These are phyloP conservation scores for Ceramica pisi DNA, from an alignment of 2,888 invertebrate species.

Conservation along the genomic window DNA sequence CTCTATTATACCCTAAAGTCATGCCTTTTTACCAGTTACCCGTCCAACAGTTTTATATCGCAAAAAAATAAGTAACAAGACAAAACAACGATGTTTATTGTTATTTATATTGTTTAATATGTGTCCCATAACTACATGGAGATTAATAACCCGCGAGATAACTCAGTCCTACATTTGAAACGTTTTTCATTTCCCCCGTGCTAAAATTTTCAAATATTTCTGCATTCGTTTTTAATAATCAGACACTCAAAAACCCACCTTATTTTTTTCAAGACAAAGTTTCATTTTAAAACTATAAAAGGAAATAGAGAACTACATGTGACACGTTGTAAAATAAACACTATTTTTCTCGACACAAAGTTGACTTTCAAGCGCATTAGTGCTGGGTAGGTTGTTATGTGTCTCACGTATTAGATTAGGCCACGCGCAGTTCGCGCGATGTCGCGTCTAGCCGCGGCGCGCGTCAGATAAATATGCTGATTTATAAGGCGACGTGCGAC, in stretches of 20 bases:
- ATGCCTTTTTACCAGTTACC: too few species aligned
- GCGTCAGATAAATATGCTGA: slow-evolving; percentile 66
- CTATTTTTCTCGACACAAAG: slow-evolving; percentile 32
- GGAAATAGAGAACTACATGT: slow-evolving; percentile 19
- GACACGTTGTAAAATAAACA: slow-evolving; percentile 31
- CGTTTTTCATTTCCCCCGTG: slow-evolving; percentile 65
- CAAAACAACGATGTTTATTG: slow-evolving; percentile 22
- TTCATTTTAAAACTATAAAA: slow-evolving; percentile 26
- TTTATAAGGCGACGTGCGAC: slow-evolving; percentile 62
- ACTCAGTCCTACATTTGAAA: slow-evolving; percentile 54
- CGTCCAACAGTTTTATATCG: background rate
- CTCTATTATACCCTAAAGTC: too few species aligned
- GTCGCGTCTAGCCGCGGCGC: slow-evolving; percentile 53
- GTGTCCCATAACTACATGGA: slow-evolving; percentile 56
- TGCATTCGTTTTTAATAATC: slow-evolving; percentile 44
- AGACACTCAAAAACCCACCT: slow-evolving; percentile 19
- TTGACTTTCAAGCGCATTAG: slow-evolving; percentile 40
- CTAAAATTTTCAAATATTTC: slow-evolving; percentile 66
- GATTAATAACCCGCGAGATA: slow-evolving; percentile 60
- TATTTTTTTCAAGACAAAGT: slow-evolving; percentile 23
- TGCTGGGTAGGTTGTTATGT: slow-evolving; percentile 56
- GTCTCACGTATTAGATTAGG: slow-evolving; percentile 68
- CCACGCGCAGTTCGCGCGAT: slow-evolving; percentile 62
- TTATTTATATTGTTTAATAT: slow-evolving; percentile 54
- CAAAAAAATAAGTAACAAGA: background rate